Percentiles rank a stretch among this genome's conserved stretches.
Evolutionary conservation across 1,140 invertebrate species (phyloP).

Genomic region (Oscheius sp.): DNA sequence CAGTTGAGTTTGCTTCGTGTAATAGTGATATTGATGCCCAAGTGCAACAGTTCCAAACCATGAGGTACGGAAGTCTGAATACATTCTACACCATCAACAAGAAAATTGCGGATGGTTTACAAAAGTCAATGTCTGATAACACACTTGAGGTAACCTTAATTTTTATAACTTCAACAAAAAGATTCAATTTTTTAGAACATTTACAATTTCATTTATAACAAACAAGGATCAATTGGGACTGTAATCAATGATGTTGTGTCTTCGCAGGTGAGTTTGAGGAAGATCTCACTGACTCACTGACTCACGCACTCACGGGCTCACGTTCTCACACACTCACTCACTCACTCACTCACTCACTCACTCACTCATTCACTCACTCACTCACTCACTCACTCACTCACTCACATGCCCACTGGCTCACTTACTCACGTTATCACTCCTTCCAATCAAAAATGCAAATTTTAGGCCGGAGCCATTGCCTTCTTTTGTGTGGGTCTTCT

Average conservation of each 20-base stretch:
- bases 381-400: too few species aligned
- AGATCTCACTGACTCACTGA: too few species aligned
- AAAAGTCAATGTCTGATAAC: not conserved
- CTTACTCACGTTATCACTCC: too few species aligned
- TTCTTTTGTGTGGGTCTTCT: not conserved
- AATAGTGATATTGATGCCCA: not conserved
- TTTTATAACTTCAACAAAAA: not conserved
- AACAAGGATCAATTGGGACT: not conserved
- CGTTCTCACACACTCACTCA: too few species aligned
- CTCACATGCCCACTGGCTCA: too few species aligned
- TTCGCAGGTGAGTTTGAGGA: not conserved
- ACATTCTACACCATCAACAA: not conserved
- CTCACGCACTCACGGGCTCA: too few species aligned
- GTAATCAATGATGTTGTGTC: not conserved
- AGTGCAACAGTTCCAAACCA: not conserved
- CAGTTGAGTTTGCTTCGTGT: not conserved
- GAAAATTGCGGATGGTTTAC: not conserved
- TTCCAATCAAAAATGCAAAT: not conserved
- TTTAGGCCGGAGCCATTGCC: not conserved
- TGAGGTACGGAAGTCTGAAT: not conserved
- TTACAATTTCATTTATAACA: too few species aligned
- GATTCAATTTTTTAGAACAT: too few species aligned
- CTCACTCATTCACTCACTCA: too few species aligned
- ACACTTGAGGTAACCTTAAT: not conserved
- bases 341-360: too few species aligned